Base-by-base conservation (phyloP, 2,888 invertebrate genomes). In the Trichogramma evanescens region DNA sequence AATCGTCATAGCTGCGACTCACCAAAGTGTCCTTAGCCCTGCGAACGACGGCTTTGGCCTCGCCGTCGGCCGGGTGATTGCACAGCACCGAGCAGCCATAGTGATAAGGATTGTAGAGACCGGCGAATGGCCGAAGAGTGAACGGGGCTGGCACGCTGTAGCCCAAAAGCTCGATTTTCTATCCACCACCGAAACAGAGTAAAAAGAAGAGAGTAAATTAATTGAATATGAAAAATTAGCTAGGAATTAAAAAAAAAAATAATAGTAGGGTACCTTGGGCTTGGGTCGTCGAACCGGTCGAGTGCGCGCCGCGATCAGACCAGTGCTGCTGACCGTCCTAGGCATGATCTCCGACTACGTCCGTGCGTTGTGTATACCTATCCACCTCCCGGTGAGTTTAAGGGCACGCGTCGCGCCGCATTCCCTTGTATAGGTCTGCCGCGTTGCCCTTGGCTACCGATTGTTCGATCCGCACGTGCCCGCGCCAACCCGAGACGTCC, bases 81-180 rank as follows among this genome's bases (percentile, higher is more conserved):
- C 92, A 92, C 6, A 92, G 81, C 6, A 92, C 86, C 0, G 92
- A 92, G 73, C 92, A 93, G 5, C 86, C 86, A 64, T 86, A 84
- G 0, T 89, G 84, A 76, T 88, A 92, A 0, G 92, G 92, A 77
- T 92, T 92, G 78, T 86, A 91, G 1, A 92, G 80, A 0, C 88
- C 89, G 3, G 91, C 89, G 71, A 89, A 89, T 0, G 91, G 91
- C 54, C 91, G 86, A 49, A 91, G 79, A 61, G 86, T 83, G 62
- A 87, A 87, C 4, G 90, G 89, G 2, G 90, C 89, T 2, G 88
- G 87, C 41, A 81, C 81, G 9, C 86, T 64, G 26, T 66, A 69
- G 51, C 76, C 75, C 45, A 66, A 65, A 44, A 77, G 67, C 63
- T 77, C 73, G 43, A 77, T 66, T 63, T 67, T 71, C 77, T 77